Evolutionary conservation across 2,888 invertebrate species (phyloP), one percentile per base, ranked within the genome.

Genomic region (Beris chalybata): DNA sequence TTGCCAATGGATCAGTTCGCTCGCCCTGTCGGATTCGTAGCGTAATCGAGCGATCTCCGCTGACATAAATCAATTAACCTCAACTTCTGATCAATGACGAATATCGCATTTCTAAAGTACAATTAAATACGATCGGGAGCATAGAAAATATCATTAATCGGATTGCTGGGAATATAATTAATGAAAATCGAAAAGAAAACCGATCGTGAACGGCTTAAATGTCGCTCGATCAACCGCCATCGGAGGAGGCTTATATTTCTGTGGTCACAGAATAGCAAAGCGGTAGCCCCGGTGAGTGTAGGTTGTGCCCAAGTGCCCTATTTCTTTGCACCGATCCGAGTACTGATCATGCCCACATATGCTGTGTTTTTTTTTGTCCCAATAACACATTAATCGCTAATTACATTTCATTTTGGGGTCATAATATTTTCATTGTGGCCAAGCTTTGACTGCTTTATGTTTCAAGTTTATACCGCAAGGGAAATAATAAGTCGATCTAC

Each of bases 61-160:
- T 53, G 53, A 44, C 45, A 56, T 56, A 43, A 56, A 56, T 56
- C 56, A 56, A 56, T 56, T 56, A 56, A 56, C 56, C 56, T 56
- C 56, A 56, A 56, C 43, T 9, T 32, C 2, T 31, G 31, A 15
- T 56, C 43, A 56, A 56, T 56, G 56, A n/a, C 15, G 29, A 13
- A 32, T 56, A 44, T 44, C 45, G 43, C 43, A 56, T 56, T 56
- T 43, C 56, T 43, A n/a, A 13, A 11, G 2, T 13, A 55, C n/a
- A 30, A 32, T 7, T 38, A 56, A n/a, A 43, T 56, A 22, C 30
- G n/a, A 31, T 43, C 13, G 38, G 30, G 45, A 56, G 43, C 15
- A 43, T 30, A 55, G 43, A 55, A 55, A 56, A n/a, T 22, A 38
- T 43, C 30, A 22, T 53, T 53, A 53, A 53, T 56, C 56, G 55